Conservation (phyloP, 2,797 vertebrate species). For the Danio kyathit region DNA sequence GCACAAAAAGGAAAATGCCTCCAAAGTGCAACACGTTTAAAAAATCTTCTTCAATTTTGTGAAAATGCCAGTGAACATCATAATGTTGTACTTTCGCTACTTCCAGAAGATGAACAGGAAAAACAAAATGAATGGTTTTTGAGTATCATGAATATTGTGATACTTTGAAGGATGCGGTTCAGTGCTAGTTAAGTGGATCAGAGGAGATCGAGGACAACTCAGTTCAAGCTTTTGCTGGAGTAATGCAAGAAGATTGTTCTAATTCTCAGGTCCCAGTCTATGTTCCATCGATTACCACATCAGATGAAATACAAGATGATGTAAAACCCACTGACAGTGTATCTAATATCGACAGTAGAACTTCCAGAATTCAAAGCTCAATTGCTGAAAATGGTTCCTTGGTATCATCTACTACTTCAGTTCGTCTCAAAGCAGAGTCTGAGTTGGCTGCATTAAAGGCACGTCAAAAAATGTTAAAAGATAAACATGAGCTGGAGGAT, state of each 20-base stretch:
- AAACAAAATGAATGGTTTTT: background rate
- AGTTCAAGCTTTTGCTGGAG: background rate
- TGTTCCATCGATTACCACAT: background rate
- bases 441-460: background rate
- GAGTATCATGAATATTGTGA: background rate
- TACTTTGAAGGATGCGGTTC: background rate
- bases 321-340: background rate
- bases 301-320: background rate
- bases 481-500: background rate
- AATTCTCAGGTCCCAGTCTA: background rate
- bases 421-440: background rate
- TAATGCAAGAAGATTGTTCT: background rate
- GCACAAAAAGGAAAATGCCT: background rate
- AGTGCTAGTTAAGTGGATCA: background rate
- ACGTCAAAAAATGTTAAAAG: background rate
- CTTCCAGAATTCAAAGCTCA: background rate
- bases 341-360: background rate
- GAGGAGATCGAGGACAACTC: background rate
- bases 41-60: too few species aligned
- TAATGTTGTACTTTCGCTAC: background rate
- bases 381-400: background rate
- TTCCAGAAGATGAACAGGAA: background rate
- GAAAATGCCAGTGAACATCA: background rate
- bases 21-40: background rate
- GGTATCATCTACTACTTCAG: background rate